A percentile compares a stretch with the other conserved stretches of the same genome.
These are phyloP conservation scores for Spodoptera frugiperda DNA, from an alignment of 1,140 invertebrate species.

Conservation along the genomic window DNA sequence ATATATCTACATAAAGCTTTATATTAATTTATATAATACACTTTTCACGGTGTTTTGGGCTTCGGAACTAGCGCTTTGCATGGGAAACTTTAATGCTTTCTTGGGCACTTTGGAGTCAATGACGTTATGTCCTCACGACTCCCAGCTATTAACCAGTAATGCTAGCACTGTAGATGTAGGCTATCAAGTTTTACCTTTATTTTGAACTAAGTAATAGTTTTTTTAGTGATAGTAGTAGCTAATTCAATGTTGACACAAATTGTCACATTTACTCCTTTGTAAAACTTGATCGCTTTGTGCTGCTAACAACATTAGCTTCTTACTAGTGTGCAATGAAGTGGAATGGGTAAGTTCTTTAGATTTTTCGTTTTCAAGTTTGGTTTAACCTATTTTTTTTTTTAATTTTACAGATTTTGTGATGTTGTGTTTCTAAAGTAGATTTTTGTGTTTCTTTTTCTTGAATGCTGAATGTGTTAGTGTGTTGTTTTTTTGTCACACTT, in stretches of 20 bases:
- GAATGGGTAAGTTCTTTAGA: not conserved
- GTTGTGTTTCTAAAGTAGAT: slow-evolving; percentile 13
- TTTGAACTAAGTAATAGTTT: too few species aligned
- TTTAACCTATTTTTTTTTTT: not conserved
- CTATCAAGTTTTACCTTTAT: slow-evolving; percentile 21
- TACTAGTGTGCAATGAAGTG: not conserved
- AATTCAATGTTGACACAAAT: too few species aligned
- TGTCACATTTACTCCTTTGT: not conserved
- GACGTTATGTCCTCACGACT: slow-evolving; percentile 80
- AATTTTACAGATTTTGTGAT: slow-evolving; percentile 5
- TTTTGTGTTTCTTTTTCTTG: slow-evolving; percentile 6
- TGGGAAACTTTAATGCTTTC: slow-evolving; percentile 48
- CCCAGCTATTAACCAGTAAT: slow-evolving; percentile 56
- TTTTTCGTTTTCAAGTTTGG: slow-evolving; percentile 1
- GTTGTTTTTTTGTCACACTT: not conserved
- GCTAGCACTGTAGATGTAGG: slow-evolving; percentile 20
- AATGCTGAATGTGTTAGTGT: slow-evolving; percentile 12
- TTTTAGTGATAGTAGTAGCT: too few species aligned
- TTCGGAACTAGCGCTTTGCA: slow-evolving; percentile 33
- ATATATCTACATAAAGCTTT: slow-evolving; percentile 38
- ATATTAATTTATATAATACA: slow-evolving; percentile 27
- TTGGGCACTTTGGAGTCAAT: slow-evolving; percentile 67
- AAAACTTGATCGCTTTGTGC: slow-evolving; percentile 23
- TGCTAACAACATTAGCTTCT: slow-evolving; percentile 34
- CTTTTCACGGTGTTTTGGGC: slow-evolving; percentile 21